A percentile compares a stretch with the other conserved stretches of the same genome.
Evolutionary conservation across 1,140 invertebrate genomes (phyloP).

Genomic region (Contarinia nasturtii): DNA sequence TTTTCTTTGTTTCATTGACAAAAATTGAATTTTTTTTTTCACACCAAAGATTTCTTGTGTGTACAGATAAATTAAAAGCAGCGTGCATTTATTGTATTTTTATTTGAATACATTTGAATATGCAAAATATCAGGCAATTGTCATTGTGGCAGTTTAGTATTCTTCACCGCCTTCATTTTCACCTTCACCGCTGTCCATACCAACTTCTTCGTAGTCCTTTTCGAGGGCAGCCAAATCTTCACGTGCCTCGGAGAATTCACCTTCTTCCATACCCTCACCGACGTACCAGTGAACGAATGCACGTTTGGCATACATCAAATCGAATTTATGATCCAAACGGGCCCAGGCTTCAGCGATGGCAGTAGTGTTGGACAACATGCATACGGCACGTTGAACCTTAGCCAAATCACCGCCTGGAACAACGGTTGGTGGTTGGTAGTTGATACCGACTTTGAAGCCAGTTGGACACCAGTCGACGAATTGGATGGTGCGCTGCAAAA

Average conservation of each 20-base stretch:
- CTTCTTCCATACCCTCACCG: conserved; percentile 26
- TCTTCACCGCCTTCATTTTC: conserved; percentile 58
- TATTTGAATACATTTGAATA: too few relatives aligned
- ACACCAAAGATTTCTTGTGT: too few relatives aligned
- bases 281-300: conserved; percentile 60
- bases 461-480: conserved; percentile 87
- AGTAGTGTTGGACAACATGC: conserved; percentile 69
- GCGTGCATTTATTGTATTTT: too few relatives aligned
- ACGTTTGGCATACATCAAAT: conserved; percentile 65
- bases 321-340: conserved; percentile 62
- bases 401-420: conserved; percentile 65
- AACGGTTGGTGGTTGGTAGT: conserved; percentile 62
- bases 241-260: conserved; percentile 5
- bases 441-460: conserved; percentile 67
- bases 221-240: conserved; percentile 40
- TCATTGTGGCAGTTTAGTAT: conserved; percentile 26
- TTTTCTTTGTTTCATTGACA: too few relatives aligned
- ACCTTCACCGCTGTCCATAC: conserved; percentile 49
- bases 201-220: conserved; percentile 34
- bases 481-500: conserved; percentile 43
- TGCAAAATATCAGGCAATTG: too few relatives aligned
- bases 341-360: conserved; percentile 64
- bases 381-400: conserved; percentile 51
- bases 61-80: too few relatives aligned
- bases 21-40: too few relatives aligned